Evolutionary conservation across 2,888 invertebrate species (phyloP).

Genomic region (Sturmia bella): DNA sequence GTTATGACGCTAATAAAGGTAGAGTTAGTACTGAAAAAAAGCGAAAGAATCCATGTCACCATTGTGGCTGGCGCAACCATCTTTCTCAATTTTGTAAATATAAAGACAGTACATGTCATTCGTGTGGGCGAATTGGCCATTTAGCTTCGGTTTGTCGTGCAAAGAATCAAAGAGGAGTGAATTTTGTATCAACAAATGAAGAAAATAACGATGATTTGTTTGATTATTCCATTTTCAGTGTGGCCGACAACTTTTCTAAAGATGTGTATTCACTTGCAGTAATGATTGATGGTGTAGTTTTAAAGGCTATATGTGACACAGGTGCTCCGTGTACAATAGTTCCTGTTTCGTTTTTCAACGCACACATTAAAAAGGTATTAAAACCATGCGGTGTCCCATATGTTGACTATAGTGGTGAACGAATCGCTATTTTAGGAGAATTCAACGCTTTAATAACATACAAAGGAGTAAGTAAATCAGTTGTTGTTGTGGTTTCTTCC

Average conservation of each 20-base stretch:
- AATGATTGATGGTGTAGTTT: conserved; percentile 13
- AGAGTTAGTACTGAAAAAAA: too few species aligned
- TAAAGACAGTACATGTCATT: too few species aligned
- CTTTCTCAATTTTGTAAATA: too few species aligned
- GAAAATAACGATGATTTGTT: too few species aligned
- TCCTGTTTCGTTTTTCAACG: not conserved
- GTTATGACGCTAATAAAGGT: too few species aligned
- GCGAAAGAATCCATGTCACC: too few species aligned
- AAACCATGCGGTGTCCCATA: conserved; percentile 28
- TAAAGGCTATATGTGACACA: conserved; percentile 4
- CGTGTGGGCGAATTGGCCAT: too few species aligned
- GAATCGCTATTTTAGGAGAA: conserved; percentile 1
- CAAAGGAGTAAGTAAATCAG: conserved; percentile 14
- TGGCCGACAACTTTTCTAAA: conserved; percentile 33
- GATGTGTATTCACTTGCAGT: conserved; percentile 33
- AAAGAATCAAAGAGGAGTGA: too few species aligned
- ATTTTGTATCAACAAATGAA: too few species aligned
- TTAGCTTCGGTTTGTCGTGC: too few species aligned
- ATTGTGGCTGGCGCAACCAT: too few species aligned
- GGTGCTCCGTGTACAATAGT: conserved; percentile 35
- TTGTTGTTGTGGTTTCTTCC: conserved; percentile 27
- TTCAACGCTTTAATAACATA: conserved; percentile 41
- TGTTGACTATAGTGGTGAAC: conserved; percentile 37
- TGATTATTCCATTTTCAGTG: conserved; percentile 44
- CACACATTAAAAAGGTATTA: conserved; percentile 9